These are phyloP conservation scores for Lordiphosa stackelbergi DNA, from an alignment of 1,140 invertebrate species.

Conservation along the genomic window DNA sequence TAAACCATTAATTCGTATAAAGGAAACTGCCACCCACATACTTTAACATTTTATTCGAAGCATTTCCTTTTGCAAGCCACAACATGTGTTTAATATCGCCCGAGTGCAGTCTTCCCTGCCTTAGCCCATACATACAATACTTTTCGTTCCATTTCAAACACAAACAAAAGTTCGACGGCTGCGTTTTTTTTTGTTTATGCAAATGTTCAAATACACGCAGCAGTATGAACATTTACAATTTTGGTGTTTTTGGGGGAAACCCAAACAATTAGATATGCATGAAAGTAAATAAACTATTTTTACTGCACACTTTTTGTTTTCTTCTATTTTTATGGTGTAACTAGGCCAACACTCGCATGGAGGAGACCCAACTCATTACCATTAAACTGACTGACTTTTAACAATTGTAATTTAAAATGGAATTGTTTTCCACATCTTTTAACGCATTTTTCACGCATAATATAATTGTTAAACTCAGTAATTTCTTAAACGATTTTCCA, in stretches of 20 bases:
- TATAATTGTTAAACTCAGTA: conserved; percentile 15
- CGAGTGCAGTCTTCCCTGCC: conserved; percentile 3
- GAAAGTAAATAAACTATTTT: conserved; percentile 62
- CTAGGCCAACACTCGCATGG: conserved; percentile 43
- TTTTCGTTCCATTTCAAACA: background rate
- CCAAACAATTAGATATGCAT: conserved; percentile 57
- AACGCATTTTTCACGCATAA: conserved; percentile 32
- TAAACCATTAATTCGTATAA: conserved; percentile 37
- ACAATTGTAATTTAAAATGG: conserved; percentile 5
- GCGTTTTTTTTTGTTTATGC: conserved; percentile 58
- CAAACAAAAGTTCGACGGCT: conserved; percentile 29
- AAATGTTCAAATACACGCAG: conserved; percentile 40
- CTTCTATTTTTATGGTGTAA: conserved; percentile 42
- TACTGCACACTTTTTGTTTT: conserved; percentile 34
- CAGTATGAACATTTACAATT: conserved; percentile 7
- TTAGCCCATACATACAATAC: conserved; percentile 9
- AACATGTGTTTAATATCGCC: conserved; percentile 60
- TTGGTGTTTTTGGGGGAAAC: conserved; percentile 33
- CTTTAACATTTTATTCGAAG: conserved; percentile 23
- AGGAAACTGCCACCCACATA: conserved; percentile 26
- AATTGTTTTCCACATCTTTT: too few relatives aligned
- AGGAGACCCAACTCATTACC: conserved; percentile 8
- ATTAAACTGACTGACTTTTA: conserved; percentile 25
- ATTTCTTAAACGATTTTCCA: too few relatives aligned
- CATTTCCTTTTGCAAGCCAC: conserved; percentile 45